Conservation (phyloP, 2,888 invertebrate species). For the Achlya flavicornis region DNA sequence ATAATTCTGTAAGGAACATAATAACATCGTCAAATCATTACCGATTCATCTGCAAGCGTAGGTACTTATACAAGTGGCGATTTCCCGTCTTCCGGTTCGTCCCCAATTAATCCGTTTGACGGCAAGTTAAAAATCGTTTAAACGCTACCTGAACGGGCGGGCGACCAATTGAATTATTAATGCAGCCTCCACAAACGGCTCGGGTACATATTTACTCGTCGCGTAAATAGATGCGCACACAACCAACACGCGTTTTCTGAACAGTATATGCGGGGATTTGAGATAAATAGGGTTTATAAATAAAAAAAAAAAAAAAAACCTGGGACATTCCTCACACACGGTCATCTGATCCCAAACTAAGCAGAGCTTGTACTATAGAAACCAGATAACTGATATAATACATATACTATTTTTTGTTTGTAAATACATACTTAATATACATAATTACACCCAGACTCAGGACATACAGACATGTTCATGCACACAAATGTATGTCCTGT, state of each 20-base stretch:
- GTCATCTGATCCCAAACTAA: too few species aligned
- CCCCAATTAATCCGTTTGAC: constrained; percentile 78
- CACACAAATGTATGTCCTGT: too few species aligned
- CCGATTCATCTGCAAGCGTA: constrained; percentile 12
- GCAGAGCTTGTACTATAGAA: too few species aligned
- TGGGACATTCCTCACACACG: too few species aligned
- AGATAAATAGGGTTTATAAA: constrained; percentile 29
- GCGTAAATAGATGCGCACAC: constrained; percentile 84
- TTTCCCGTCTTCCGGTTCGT: constrained; percentile 16
- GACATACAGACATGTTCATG: too few species aligned
- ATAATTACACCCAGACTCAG: too few species aligned
- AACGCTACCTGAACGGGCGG: constrained; percentile 75
- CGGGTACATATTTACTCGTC: constrained; percentile 82
- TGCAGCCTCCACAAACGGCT: constrained; percentile 82
- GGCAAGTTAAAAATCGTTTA: constrained; percentile 82
- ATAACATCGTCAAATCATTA: constrained; percentile 1
- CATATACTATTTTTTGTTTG: too few species aligned
- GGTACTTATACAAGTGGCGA: constrained; percentile 7
- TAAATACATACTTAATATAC: too few species aligned
- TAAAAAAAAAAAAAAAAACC: too few species aligned
- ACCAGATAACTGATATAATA: too few species aligned
- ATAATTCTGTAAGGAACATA: neutral
- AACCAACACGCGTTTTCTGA: constrained; percentile 78
- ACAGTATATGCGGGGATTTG: constrained; percentile 47
- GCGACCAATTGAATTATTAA: constrained; percentile 83